phyloP scores from a whole-genome alignment of 2,888 invertebrate species.

The Pseudococcus longispinus region DNA sequence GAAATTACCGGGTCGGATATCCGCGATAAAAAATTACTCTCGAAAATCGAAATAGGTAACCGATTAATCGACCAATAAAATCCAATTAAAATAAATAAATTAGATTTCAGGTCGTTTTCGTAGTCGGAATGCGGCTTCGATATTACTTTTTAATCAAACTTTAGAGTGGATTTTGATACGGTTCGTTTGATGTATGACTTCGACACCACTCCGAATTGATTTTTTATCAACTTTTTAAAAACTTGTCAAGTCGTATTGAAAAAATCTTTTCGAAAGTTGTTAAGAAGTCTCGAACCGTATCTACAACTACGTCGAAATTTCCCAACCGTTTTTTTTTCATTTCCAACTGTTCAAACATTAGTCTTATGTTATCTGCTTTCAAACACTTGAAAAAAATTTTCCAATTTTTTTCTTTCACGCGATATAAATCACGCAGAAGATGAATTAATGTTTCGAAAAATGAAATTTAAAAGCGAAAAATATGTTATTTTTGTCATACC shows the following conservation, averaged over 20 bases:
- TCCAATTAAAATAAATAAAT: too few species aligned
- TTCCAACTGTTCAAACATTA: not conserved
- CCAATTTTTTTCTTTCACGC: not conserved
- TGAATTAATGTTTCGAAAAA: not conserved
- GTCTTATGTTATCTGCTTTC: not conserved
- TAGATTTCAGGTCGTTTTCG: too few species aligned
- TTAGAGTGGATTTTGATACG: not conserved
- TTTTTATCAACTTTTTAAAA: not conserved
- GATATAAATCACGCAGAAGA: not conserved
- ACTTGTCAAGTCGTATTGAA: not conserved
- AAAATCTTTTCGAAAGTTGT: not conserved
- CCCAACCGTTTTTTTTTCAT: not conserved
- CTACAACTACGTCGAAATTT: not conserved
- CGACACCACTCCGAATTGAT: not conserved
- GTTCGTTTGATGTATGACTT: not conserved
- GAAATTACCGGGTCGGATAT: too few species aligned
- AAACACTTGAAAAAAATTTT: not conserved
- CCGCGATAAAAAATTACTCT: too few species aligned
- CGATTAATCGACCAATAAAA: too few species aligned
- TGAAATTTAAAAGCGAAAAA: not conserved
- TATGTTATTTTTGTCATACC: not conserved
- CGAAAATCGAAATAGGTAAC: too few species aligned
- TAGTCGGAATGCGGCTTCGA: not conserved
- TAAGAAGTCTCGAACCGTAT: not conserved
- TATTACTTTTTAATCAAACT: not conserved